Evolutionary conservation across 35 echinoderm and acorn worm genomes (phyloP).

Genomic region (Diadema setosum): DNA sequence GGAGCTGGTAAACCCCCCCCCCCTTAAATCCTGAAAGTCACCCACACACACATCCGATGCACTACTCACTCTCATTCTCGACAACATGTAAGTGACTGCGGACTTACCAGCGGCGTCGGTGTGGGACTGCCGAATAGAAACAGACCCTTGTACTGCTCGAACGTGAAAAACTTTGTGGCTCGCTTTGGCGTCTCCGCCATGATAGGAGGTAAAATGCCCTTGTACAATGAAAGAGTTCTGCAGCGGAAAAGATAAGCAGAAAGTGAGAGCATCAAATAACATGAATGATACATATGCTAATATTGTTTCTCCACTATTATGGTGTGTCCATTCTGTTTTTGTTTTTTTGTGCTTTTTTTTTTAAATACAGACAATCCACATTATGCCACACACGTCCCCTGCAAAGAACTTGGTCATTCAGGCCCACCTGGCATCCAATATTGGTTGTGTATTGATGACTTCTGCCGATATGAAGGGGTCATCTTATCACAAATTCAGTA

Average conservation of each 20-base stretch:
- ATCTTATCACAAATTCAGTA: no score
- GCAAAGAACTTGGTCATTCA: no score
- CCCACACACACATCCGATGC: background rate
- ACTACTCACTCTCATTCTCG: background rate
- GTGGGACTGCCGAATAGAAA: conserved; percentile 61
- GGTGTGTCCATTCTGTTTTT: background rate
- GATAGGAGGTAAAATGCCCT: conserved; percentile 73
- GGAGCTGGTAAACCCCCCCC: no score
- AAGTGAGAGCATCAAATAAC: no score
- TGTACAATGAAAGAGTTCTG: conserved; percentile 66
- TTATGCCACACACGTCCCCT: no score
- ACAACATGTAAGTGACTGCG: background rate
- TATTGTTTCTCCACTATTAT: background rate
- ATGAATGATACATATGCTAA: background rate
- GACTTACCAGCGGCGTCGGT: conserved; percentile 59
- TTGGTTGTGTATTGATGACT: no score
- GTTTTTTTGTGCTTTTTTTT: no score
- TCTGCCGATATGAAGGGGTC: no score
- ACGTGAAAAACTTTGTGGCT: conserved; percentile 78
- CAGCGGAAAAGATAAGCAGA: no score
- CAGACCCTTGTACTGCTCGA: conserved; percentile 73
- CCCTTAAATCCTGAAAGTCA: no score
- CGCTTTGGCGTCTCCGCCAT: conserved; percentile 73
- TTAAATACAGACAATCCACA: no score
- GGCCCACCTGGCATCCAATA: no score